phyloP scores from a whole-genome alignment of 2,888 invertebrate species.

The Pheosia tremula region DNA sequence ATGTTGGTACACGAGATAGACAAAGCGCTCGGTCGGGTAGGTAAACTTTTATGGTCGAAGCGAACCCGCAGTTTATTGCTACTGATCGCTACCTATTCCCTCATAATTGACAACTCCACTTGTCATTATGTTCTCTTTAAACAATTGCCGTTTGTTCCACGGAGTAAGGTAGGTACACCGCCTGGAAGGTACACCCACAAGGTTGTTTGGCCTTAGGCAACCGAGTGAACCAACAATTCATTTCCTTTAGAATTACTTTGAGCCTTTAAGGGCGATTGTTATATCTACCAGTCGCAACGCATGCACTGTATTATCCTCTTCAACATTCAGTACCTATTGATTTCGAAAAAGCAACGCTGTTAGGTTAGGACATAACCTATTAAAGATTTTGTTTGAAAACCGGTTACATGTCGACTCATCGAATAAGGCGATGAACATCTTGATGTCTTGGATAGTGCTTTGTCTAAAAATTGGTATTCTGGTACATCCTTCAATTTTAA shows the following conservation, averaged over 20 bases:
- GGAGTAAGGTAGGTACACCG: slow-evolving; percentile 31
- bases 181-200: slow-evolving; percentile 29
- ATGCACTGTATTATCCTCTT: not conserved
- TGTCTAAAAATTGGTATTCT: no score
- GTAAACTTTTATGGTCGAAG: slow-evolving; percentile 77
- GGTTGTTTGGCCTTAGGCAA: slow-evolving; percentile 23
- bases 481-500: no score
- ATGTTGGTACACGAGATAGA: slow-evolving; percentile 57
- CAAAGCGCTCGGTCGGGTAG: slow-evolving; percentile 73
- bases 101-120: slow-evolving; percentile 81
- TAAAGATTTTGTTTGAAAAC: no score
- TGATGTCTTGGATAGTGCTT: no score
- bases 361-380: no score
- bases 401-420: no score
- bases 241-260: slow-evolving; percentile 17
- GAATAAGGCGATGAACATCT: no score
- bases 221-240: slow-evolving; percentile 16
- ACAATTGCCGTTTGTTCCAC: slow-evolving; percentile 60
- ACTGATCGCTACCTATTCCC: slow-evolving; percentile 82
- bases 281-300: slow-evolving; percentile 5
- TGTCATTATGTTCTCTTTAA: slow-evolving; percentile 78
- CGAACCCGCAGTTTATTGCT: slow-evolving; percentile 80
- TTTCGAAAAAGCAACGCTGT: no score
- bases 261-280: not conserved
- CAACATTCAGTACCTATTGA: no score